phyloP scores from a whole-genome alignment of 1,140 invertebrate genomes.

The Mactra quadrangularis region DNA sequence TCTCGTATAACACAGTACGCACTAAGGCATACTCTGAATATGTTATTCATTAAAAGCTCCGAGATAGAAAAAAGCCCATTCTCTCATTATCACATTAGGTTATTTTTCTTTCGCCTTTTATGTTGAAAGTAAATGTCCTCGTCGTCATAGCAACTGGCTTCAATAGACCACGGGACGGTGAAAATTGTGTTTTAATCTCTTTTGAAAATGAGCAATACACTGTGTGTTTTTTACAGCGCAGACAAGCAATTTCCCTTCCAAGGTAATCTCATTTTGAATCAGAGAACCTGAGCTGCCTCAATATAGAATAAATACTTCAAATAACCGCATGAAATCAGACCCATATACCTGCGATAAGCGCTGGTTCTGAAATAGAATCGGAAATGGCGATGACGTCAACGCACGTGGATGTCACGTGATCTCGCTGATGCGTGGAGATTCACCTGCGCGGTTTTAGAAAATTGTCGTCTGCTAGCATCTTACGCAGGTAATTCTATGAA shows the following conservation, averaged over 20 bases:
- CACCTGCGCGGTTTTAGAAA: constrained; percentile 39
- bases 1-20: too few relatives aligned
- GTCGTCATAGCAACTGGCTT: constrained; percentile 15
- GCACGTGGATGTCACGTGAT: constrained; percentile 44
- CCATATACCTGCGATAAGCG: constrained; percentile 50
- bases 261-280: constrained; percentile 43
- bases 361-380: constrained; percentile 40
- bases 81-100: too few relatives aligned
- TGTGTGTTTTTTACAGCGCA: constrained; percentile 12
- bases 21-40: too few relatives aligned
- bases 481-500: constrained; percentile 48
- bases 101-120: too few relatives aligned
- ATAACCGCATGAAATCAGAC: constrained; percentile 48
- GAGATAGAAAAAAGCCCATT: too few relatives aligned
- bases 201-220: constrained; percentile 30
- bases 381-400: constrained; percentile 59
- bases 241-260: constrained; percentile 54
- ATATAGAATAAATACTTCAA: constrained; percentile 47
- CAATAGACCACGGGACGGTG: constrained; percentile 11
- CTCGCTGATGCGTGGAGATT: constrained; percentile 38
- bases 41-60: too few relatives aligned
- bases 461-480: constrained; percentile 45
- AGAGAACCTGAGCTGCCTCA: constrained; percentile 17
- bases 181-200: constrained; percentile 56
- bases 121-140: too few relatives aligned